Evolutionary conservation across 2,888 invertebrate genomes (phyloP).

Genomic region (Sialis lutaria): DNA sequence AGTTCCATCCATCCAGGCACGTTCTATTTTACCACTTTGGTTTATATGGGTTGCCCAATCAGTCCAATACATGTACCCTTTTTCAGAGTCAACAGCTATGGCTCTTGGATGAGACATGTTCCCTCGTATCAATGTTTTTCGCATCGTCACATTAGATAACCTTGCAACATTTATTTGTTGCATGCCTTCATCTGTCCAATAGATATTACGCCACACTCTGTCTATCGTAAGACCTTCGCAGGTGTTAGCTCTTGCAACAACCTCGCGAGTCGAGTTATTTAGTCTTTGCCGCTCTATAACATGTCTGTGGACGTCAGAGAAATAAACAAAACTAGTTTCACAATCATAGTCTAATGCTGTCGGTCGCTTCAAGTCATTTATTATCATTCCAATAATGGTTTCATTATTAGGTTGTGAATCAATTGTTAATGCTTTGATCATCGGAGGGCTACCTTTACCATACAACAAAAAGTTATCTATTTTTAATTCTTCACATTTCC

Average conservation of each 20-base stretch:
- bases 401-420: slow-evolving; percentile 24
- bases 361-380: slow-evolving; percentile 45
- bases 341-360: slow-evolving; percentile 53
- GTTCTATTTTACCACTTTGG: slow-evolving; percentile 40
- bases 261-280: slow-evolving; percentile 36
- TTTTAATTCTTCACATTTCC: slow-evolving; percentile 27
- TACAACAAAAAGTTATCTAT: slow-evolving; percentile 46
- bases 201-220: slow-evolving; percentile 67
- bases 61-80: slow-evolving; percentile 63
- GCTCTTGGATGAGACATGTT: slow-evolving; percentile 34
- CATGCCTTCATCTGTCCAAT: slow-evolving; percentile 64
- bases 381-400: slow-evolving; percentile 41
- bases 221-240: slow-evolving; percentile 68
- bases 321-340: slow-evolving; percentile 39
- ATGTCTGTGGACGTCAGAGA: slow-evolving; percentile 38
- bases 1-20: slow-evolving; percentile 59
- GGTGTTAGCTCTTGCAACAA: slow-evolving; percentile 38
- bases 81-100: slow-evolving; percentile 46
- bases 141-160: slow-evolving; percentile 34
- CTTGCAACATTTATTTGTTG: slow-evolving; percentile 51
- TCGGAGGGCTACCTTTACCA: slow-evolving; percentile 45
- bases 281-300: slow-evolving; percentile 45
- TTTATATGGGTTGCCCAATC: slow-evolving; percentile 38
- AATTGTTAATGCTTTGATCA: slow-evolving; percentile 47
- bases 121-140: slow-evolving; percentile 37